Conservation (phyloP, 2,888 invertebrate species). For the Tipula helvola region DNA sequence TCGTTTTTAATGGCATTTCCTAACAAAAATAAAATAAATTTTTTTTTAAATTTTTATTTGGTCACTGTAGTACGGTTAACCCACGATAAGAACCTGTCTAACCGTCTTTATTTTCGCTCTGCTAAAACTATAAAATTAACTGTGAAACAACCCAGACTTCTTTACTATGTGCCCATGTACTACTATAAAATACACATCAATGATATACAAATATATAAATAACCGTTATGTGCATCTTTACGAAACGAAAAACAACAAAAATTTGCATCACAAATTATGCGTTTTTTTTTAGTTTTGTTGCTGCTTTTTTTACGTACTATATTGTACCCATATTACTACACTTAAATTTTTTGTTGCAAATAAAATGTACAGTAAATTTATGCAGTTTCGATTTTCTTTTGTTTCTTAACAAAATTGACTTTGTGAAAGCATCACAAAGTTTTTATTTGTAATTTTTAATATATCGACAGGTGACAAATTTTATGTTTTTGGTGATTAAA, state of each 20-base stretch:
- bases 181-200: background rate
- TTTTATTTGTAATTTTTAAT: background rate
- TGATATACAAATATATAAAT: background rate
- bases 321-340: background rate
- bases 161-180: background rate
- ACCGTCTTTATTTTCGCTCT: too few relatives aligned
- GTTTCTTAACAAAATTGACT: background rate
- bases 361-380: background rate
- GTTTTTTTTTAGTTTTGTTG: background rate
- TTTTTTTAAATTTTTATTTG: too few relatives aligned
- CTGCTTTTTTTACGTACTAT: background rate
- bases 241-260: background rate
- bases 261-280: background rate
- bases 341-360: background rate
- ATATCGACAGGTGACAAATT: background rate
- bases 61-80: too few relatives aligned
- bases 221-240: slow-evolving; percentile 4
- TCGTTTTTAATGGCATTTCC: too few relatives aligned
- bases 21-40: too few relatives aligned
- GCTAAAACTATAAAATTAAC: background rate
- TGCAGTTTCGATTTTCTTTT: background rate
- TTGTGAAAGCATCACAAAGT: background rate
- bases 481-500: background rate
- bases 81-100: too few relatives aligned
- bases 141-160: background rate